Percentiles rank a stretch among this genome's conserved stretches.
Conservation (phyloP, 2,797 vertebrate genomes). For the Bradypodion ventrale region DNA sequence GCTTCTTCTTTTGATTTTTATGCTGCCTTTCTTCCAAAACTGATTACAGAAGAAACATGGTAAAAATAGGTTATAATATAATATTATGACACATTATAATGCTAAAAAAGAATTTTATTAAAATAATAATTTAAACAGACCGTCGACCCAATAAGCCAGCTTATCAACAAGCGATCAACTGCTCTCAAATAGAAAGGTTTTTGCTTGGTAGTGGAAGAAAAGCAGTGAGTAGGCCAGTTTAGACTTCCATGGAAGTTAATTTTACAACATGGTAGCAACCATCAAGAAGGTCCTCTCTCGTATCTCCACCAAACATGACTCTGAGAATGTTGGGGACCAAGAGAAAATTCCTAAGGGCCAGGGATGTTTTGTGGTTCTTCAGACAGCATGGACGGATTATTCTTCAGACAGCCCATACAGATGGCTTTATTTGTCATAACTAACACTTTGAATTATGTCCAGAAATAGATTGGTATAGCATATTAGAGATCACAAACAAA, state of each 20-base stretch:
- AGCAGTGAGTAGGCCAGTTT: not conserved
- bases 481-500: no score
- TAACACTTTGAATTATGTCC: not conserved
- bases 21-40: no score
- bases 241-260: not conserved
- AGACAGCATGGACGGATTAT: not conserved
- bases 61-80: no score
- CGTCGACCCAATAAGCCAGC: no score
- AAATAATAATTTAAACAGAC: no score
- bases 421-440: not conserved
- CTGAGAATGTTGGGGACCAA: not conserved
- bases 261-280: not conserved
- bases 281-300: not conserved
- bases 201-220: not conserved
- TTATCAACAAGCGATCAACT: no score
- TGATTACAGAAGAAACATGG: no score
- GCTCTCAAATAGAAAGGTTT: not conserved
- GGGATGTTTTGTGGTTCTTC: not conserved
- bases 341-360: not conserved
- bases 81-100: no score
- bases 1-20: no score
- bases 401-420: no score
- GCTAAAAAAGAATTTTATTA: no score
- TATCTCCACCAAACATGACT: not conserved
- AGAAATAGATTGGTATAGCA: not conserved